Conservation (phyloP, 1,140 invertebrate species). For the Elysia chlorotica region DNA sequence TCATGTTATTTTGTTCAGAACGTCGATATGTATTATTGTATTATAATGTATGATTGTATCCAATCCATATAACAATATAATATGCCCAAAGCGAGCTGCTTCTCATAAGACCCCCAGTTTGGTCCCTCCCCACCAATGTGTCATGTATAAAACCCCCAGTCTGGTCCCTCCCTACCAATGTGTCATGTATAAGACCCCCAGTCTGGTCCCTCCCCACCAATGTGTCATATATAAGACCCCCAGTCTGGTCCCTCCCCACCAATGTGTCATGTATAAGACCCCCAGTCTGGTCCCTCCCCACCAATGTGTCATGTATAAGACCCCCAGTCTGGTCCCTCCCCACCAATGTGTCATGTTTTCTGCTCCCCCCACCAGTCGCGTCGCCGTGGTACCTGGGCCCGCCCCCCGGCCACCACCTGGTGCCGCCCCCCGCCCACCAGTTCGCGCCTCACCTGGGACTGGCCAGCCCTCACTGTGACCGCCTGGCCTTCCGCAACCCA, state of each 20-base stretch:
- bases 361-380: conserved; percentile 39
- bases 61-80: too few species aligned
- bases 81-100: too few species aligned
- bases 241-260: background rate
- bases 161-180: too few species aligned
- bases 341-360: background rate
- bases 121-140: too few species aligned
- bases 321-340: background rate
- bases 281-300: too few species aligned
- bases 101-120: too few species aligned
- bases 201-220: background rate
- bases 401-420: conserved; percentile 34
- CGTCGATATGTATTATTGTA: too few species aligned
- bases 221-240: background rate
- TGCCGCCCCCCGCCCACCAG: conserved; percentile 53
- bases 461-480: conserved; percentile 49
- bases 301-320: too few species aligned
- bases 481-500: conserved; percentile 46
- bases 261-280: conserved; percentile 5
- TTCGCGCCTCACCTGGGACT: conserved; percentile 46
- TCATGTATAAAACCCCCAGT: too few species aligned
- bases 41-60: too few species aligned
- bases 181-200: too few species aligned
- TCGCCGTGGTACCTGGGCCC: conserved; percentile 53
- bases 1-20: too few species aligned